Base-by-base conservation (phyloP, 2,888 invertebrate genomes). In the Cheilosia vulpina region DNA sequence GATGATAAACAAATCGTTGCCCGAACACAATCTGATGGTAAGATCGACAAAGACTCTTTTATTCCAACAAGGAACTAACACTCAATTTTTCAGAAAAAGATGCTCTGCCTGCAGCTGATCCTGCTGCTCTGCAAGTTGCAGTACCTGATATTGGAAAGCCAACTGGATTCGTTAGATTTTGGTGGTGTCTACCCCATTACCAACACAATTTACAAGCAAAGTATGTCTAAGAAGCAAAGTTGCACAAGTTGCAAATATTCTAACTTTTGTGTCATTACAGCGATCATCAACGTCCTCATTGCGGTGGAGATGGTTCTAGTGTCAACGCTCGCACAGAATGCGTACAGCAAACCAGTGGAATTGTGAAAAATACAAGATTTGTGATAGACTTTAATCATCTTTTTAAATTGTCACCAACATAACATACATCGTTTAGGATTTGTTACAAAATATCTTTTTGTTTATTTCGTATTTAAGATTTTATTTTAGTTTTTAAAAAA, bases 81-180 rank as follows among this genome's bases (percentile, higher is more conserved):
- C 21, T 21, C 1, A 19, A 5, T 52, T 63, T 19, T 43, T 83
- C 66, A 90, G 90, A 90, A 90, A 87, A 92, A 92, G 88, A 89
- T 91, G 89, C 89, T 92, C 65, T 89, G 89, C 43, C 84, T 92
- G 34, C 92, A 92, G 76, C 65, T 92, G 27, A 89, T 92, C 9
- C 87, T 92, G 15, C 53, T 92, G 77, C 88, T 92, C 0, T 91
- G 92, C 58, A 92, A 92, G 71, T 75, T 92, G 50, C 92, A 92
- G 77, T 91, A 90, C 38, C 53, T 91, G 17, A 7, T 92, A 1
- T 87, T 92, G 41, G 89, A 92, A 62, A 89, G 87, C 6, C 89
- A 90, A 77, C 87, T 92, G n/a, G 85, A 89, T 47, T 77, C 75
- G 2, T 21, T 92, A 2, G 79, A 88, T 38, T 87, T 92, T 84